These are phyloP conservation scores for Aphodius sticticus DNA, from an alignment of 2,888 invertebrate genomes.

Conservation along the genomic window DNA sequence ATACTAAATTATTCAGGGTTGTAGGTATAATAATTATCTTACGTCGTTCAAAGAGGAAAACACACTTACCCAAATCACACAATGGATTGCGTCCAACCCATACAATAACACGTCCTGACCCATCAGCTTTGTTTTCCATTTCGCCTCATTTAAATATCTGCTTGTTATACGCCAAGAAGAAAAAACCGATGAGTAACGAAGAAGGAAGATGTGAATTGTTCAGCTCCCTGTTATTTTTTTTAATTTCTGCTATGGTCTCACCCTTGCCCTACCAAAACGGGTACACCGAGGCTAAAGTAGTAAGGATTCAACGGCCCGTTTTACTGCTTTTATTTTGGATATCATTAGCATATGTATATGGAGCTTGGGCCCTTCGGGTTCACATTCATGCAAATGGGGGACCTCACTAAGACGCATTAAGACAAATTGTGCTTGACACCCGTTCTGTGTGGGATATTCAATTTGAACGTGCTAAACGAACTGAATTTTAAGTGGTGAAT, in stretches of 20 bases:
- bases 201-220: neutral
- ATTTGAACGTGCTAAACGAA: neutral
- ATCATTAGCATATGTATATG: constrained; percentile 4
- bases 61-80: neutral
- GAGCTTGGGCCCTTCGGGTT: neutral
- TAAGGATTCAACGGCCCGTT: neutral
- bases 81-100: neutral
- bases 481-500: neutral
- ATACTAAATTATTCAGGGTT: too few species aligned
- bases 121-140: neutral
- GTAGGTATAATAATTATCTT: too few species aligned
- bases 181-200: neutral
- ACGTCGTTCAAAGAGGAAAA: too few species aligned
- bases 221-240: neutral
- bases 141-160: neutral
- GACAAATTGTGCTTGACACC: neutral
- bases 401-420: constrained; percentile 4
- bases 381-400: neutral
- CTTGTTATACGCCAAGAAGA: neutral
- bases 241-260: neutral
- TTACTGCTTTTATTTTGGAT: neutral
- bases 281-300: neutral
- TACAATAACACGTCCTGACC: neutral
- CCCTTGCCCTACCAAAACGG: neutral
- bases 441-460: neutral